A percentile compares a stretch with the other conserved stretches of the same genome.
phyloP scores from a whole-genome alignment of 2,797 vertebrate genomes.

The Selene dorsalis region DNA sequence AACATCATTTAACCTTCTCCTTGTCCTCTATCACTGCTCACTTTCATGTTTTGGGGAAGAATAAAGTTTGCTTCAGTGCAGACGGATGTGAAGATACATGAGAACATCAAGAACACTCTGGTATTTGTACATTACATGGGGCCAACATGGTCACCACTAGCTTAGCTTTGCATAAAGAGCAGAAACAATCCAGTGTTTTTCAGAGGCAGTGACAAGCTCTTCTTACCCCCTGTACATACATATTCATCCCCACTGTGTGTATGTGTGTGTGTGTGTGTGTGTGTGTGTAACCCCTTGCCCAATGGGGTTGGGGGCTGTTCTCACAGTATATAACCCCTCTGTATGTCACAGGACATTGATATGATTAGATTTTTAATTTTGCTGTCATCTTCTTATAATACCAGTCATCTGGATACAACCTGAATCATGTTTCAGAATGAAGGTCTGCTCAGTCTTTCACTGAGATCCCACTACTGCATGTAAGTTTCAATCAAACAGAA shows the following conservation, averaged over 20 bases:
- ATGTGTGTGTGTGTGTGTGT: too few relatives aligned
- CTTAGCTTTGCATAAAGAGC: background rate
- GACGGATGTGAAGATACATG: background rate
- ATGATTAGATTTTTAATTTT: background rate
- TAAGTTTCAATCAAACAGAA: background rate
- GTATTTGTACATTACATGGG: background rate
- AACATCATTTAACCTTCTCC: conserved; percentile 28
- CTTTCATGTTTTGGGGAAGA: background rate
- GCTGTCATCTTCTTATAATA: background rate
- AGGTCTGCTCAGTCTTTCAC: background rate
- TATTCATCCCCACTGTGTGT: too few relatives aligned
- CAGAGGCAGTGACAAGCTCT: background rate
- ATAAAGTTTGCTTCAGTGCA: background rate
- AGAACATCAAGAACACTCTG: background rate
- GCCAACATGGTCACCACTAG: background rate
- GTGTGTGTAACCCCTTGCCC: too few relatives aligned
- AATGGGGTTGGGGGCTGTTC: conserved; percentile 39
- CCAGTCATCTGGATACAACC: background rate
- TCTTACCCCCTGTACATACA: background rate
- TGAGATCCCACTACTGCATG: background rate
- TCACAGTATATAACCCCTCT: conserved; percentile 24
- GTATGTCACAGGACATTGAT: conserved; percentile 22
- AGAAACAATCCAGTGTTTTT: background rate
- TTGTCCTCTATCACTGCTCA: background rate
- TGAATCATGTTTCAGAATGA: conserved; percentile 5